Base-by-base conservation (phyloP, 2,888 invertebrate genomes). In the Ligdia adustata region DNA sequence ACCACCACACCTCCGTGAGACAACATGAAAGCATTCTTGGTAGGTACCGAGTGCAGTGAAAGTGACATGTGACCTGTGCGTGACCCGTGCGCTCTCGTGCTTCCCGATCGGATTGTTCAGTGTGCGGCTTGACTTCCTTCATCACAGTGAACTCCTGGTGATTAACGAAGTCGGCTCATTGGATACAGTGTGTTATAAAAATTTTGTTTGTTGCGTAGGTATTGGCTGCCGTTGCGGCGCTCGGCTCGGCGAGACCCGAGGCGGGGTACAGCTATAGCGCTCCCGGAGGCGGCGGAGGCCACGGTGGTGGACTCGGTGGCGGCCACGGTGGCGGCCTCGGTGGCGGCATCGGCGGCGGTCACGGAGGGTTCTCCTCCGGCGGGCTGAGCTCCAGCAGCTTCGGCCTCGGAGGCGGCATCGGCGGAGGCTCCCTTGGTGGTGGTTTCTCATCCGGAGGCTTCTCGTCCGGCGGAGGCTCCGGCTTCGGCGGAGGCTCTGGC, bases 231-330 rank as follows among this genome's bases (percentile, higher is more conserved):
- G 86, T 92, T 57, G 84, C 91, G 81, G 90, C 91, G 46, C 82
- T 91, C 75, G 91, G 91, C 72, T 90, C 91, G 74, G 92, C 91
- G 45, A 85, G 91, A 52, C 92, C 92, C 74, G 92, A 93, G 79
- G 92, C 92, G 70, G 92, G 92, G 66, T 92, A 92, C 79, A 92
- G 91, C 77, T 92, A 91, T 82, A 88, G 78, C 77, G 88, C 90
- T 39, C 89, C 90, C 47, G 83, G 86, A 46, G 87, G 88, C 54
- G 83, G 84, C 49, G 75, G 76, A 15, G 62, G 67, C 29, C 69
- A 73, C 26, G 78, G 80, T 35, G 69, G 60, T 52, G 69, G 75
- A 7, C 72, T 83, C 46, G 65, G 74, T 52, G 75, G 81, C 6
- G 77, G 82, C 13, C 69, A 79, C 46, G 69, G 79, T 28, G 68